Conservation (phyloP, 2,797 vertebrate genomes). For the Siniperca obscura region DNA sequence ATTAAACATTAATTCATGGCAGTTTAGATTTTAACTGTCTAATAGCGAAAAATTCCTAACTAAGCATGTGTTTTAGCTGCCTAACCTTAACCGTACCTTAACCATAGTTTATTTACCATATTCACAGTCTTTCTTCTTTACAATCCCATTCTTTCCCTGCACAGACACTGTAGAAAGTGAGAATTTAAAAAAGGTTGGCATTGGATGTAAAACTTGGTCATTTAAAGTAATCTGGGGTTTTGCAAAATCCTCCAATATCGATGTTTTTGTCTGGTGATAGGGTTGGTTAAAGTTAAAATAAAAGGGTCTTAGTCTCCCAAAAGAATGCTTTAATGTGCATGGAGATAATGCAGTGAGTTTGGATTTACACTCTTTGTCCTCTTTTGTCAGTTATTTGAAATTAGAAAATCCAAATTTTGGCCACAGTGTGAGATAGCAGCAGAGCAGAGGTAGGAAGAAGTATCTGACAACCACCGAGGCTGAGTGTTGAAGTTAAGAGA, state of each 20-base stretch:
- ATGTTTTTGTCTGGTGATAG: not conserved
- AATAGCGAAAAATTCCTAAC: not conserved
- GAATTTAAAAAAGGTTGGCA: not conserved
- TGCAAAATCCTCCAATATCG: not conserved
- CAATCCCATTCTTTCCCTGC: not conserved
- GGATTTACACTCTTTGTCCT: not conserved
- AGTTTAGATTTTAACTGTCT: not conserved
- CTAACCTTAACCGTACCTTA: too few species aligned
- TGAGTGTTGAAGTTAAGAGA: constrained; percentile 17
- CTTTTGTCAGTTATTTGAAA: constrained; percentile 2
- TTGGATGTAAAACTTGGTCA: not conserved
- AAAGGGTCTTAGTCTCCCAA: not conserved
- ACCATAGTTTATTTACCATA: not conserved
- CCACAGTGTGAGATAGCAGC: not conserved
- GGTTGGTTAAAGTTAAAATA: not conserved
- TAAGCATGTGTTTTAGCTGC: not conserved
- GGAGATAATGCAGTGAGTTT: not conserved
- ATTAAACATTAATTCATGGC: not conserved
- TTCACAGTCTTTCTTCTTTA: not conserved
- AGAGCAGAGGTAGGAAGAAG: not conserved
- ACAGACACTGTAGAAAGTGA: not conserved
- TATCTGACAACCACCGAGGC: constrained; percentile 6
- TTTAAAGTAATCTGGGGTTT: not conserved
- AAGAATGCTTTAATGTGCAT: not conserved
- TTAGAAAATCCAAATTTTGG: not conserved